Percentiles rank a stretch among this genome's conserved stretches.
These are phyloP conservation scores for Paratrypauchen microcephalus DNA, from an alignment of 2,797 vertebrate species.

Conservation along the genomic window DNA sequence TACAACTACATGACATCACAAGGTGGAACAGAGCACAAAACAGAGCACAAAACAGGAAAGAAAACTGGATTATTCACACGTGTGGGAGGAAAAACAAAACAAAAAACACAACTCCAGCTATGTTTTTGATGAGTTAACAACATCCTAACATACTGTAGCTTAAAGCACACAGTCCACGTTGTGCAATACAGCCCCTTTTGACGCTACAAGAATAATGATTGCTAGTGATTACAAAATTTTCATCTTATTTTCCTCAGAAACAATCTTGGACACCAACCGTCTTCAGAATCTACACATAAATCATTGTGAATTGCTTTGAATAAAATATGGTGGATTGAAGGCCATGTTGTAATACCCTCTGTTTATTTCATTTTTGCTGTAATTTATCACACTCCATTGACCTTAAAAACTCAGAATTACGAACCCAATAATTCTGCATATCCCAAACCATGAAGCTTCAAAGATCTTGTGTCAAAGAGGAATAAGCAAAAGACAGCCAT, in stretches of 20 bases:
- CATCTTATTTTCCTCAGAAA: background rate
- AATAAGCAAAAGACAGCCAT: background rate
- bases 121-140: too few species aligned
- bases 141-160: too few species aligned
- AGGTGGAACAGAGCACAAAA: too few species aligned
- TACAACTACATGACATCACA: too few species aligned
- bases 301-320: constrained; percentile 1
- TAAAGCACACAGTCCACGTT: too few species aligned
- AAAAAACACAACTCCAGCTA: too few species aligned
- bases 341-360: constrained; percentile 1
- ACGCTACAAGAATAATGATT: background rate
- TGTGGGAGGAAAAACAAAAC: too few species aligned
- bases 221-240: background rate
- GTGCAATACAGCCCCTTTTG: too few species aligned
- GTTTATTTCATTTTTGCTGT: constrained; percentile 1
- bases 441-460: background rate
- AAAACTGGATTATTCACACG: too few species aligned
- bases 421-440: background rate
- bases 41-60: too few species aligned
- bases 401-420: background rate
- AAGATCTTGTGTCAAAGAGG: background rate
- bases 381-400: background rate
- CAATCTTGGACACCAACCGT: background rate
- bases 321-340: background rate
- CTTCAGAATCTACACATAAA: background rate